Base-by-base conservation (phyloP, 2,888 invertebrate genomes). In the Phyto melanocephala region DNA sequence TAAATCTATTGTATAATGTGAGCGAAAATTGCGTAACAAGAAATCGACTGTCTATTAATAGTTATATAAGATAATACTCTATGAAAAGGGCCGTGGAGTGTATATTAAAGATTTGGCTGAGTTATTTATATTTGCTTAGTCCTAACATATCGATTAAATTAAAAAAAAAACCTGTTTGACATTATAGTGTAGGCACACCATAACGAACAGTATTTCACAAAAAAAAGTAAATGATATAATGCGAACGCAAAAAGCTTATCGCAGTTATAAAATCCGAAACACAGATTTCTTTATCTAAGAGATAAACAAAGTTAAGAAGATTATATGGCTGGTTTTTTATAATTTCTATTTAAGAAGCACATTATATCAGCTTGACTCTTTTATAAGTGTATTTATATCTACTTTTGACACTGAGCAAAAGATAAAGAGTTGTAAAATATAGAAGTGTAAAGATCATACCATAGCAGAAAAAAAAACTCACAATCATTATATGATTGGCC, bases 401-500 rank as follows among this genome's bases (percentile, higher is more conserved):
- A 22, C 24, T 54, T n/a, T 28, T 54, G 28, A n/a, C 28, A 24
- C 28, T 72, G 42, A 45, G 35, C 17, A 75, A 20, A 58, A 67
- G 45, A 70, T 70, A 77, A 70, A 35, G 35, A 70, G 52, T 20
- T 22, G 13, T 63, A 65, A 54, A 33, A 47, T 8, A 47, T 24
- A 65, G 63, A 75, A 37, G 47, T 47, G 45, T 47, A 54, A 63
- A 77, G 62, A 70, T 77, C 77, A 35, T 70, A 13, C 5, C 54
- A 70, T 62, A 42, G 22, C 11, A 65, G 52, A 24, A 52, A 58
- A 56, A 50, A 58, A 15, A 62, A 40, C 40, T 6, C 28, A 60
- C 45, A 70, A 62, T 54, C 54, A 74, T 42, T 50, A 58, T 68
- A 68, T 74, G 79, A 80, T 80, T 80, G 79, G 79, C 72, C 72